These are phyloP conservation scores for Meandrina meandrites DNA, from an alignment of 92 coral and sea anemone genomes.

Conservation along the genomic window DNA sequence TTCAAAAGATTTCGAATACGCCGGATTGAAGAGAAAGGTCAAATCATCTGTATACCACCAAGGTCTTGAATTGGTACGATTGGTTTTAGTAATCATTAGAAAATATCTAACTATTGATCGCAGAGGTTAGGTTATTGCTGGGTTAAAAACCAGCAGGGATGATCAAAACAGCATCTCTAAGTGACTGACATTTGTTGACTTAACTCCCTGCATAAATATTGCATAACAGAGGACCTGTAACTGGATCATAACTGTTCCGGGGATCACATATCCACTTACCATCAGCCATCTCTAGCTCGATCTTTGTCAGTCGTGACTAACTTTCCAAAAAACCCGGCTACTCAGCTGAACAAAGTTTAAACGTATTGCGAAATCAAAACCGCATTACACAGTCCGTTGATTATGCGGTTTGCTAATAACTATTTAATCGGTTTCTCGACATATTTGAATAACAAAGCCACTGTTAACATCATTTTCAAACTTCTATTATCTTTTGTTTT, in stretches of 20 bases:
- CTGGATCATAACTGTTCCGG: background rate
- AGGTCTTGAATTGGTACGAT: background rate
- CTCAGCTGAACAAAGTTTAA: background rate
- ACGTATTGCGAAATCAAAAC: background rate
- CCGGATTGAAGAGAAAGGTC: background rate
- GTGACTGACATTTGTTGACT: background rate
- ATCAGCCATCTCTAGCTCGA: background rate
- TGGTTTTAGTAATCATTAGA: background rate
- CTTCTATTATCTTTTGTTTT: background rate
- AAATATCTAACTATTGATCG: background rate
- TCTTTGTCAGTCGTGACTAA: background rate
- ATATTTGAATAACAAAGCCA: conserved; percentile 34
- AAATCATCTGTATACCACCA: background rate
- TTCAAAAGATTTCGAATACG: background rate
- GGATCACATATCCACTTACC: conserved; percentile 23
- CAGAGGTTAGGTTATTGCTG: background rate
- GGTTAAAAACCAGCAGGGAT: background rate
- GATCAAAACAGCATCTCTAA: background rate
- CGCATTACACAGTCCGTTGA: background rate
- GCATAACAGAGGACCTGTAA: background rate
- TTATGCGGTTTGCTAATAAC: background rate
- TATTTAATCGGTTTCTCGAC: background rate
- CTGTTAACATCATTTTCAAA: background rate
- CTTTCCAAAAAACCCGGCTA: background rate
- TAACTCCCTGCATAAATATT: background rate